A percentile compares a stretch with the other conserved stretches of the same genome.
phyloP scores from a whole-genome alignment of 2,888 invertebrate species.

The Phaedon cochleariae region DNA sequence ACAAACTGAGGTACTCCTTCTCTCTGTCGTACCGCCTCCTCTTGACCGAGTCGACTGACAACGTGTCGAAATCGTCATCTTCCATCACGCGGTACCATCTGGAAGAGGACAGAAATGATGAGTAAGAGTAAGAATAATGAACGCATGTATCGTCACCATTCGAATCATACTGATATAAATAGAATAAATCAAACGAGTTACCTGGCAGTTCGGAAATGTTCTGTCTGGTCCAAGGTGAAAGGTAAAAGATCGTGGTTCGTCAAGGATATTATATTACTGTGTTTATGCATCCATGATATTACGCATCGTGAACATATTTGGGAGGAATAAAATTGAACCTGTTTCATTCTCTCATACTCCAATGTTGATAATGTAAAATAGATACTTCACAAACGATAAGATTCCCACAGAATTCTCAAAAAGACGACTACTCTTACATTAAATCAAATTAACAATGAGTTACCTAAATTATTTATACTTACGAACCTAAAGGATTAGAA shows the following conservation, averaged over 20 bases:
- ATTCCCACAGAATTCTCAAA: too few relatives aligned
- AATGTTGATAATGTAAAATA: too few relatives aligned
- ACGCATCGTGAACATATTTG: too few relatives aligned
- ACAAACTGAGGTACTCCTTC: conserved; percentile 63
- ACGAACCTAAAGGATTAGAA: too few relatives aligned
- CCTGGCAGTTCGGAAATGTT: not conserved
- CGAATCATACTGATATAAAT: not conserved
- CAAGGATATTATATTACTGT: too few relatives aligned
- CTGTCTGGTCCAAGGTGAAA: not conserved
- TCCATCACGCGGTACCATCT: conserved; percentile 46
- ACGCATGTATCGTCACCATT: not conserved
- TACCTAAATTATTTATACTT: too few relatives aligned
- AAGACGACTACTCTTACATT: too few relatives aligned
- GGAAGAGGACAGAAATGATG: conserved; percentile 19
- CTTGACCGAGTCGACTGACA: conserved; percentile 55
- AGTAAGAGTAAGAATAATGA: not conserved
- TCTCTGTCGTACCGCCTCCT: conserved; percentile 50
- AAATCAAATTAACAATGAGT: too few relatives aligned
- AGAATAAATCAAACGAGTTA: not conserved
- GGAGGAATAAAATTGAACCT: too few relatives aligned
- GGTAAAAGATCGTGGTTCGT: not conserved
- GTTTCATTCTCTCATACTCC: too few relatives aligned
- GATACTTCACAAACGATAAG: too few relatives aligned
- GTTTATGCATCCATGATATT: too few relatives aligned
- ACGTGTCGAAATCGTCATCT: conserved; percentile 60